These are phyloP conservation scores for Orussus abietinus DNA, from an alignment of 1,140 invertebrate species.

Conservation along the genomic window DNA sequence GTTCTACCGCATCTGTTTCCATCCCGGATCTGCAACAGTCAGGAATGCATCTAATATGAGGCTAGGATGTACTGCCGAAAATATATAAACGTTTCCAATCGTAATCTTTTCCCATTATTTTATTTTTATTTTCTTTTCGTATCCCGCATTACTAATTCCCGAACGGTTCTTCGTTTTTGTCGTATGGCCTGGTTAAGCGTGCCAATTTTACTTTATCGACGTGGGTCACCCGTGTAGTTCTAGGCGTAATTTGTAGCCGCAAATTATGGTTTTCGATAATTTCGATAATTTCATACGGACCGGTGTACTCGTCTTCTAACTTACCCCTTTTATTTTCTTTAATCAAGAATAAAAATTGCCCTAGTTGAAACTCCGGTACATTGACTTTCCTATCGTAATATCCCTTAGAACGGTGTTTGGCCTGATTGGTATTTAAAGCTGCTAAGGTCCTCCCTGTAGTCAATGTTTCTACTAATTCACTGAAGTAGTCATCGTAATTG, in stretches of 20 bases:
- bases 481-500: constrained; percentile 10
- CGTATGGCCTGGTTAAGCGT: not conserved
- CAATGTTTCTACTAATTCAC: constrained; percentile 9
- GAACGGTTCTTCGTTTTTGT: no score
- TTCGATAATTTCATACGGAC: constrained; percentile 11
- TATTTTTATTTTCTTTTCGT: no score
- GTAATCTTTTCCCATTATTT: no score
- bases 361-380: constrained; percentile 2
- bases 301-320: constrained; percentile 11
- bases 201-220: constrained; percentile 16
- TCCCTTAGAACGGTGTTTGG: constrained; percentile 9
- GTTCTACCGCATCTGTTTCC: no score
- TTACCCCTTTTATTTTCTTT: constrained; percentile 12
- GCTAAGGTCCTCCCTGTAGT: constrained; percentile 4
- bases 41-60: no score
- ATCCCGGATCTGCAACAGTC: no score
- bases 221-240: constrained; percentile 7
- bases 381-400: constrained; percentile 15
- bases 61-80: no score
- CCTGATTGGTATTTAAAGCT: constrained; percentile 4
- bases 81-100: no score
- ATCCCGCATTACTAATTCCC: no score
- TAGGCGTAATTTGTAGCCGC: constrained; percentile 3
- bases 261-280: constrained; percentile 9
- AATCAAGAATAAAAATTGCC: constrained; percentile 6